Conservation (phyloP, 2,113 vertebrate species). For the Antennarius striatus region DNA sequence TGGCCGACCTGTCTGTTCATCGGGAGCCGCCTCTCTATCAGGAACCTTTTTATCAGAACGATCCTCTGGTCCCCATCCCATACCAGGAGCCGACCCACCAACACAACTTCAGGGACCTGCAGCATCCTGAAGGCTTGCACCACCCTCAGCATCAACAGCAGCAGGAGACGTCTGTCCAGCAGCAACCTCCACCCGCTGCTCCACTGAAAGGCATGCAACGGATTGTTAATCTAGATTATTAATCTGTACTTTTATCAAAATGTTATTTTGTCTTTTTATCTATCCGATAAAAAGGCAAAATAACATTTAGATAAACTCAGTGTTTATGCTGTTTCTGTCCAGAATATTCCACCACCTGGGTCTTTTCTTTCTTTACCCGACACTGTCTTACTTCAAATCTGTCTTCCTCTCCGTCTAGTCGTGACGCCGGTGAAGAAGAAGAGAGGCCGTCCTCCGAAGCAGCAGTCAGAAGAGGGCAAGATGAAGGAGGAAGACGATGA, state of each 20-base stretch:
- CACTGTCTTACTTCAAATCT: neutral
- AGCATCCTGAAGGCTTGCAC: slow-evolving; percentile 16
- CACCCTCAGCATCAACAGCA: slow-evolving; percentile 46
- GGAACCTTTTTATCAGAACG: slow-evolving; percentile 55
- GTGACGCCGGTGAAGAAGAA: slow-evolving; percentile 86
- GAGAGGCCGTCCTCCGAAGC: slow-evolving; percentile 82
- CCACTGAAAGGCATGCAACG: slow-evolving; percentile 49
- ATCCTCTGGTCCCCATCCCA: slow-evolving; percentile 9
- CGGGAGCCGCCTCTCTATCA: slow-evolving; percentile 58
- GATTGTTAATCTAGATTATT: neutral
- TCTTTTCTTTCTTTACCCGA: too few relatives aligned
- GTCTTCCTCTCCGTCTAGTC: slow-evolving; percentile 27
- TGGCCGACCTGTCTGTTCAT: slow-evolving; percentile 71
- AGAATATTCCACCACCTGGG: too few relatives aligned
- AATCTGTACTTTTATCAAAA: too few relatives aligned
- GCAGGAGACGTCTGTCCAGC: slow-evolving; percentile 29
- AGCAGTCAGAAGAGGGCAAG: slow-evolving; percentile 81
- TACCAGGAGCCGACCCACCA: slow-evolving; percentile 50
- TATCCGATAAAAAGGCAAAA: neutral
- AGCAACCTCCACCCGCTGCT: slow-evolving; percentile 33
- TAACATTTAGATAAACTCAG: neutral
- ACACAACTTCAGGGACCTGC: slow-evolving; percentile 42
- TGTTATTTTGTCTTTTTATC: neutral
- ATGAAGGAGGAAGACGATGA: slow-evolving; percentile 85
- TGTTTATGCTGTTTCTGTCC: too few relatives aligned